Conservation (phyloP, 2,888 invertebrate species). For the Falcaria lacertinaria region DNA sequence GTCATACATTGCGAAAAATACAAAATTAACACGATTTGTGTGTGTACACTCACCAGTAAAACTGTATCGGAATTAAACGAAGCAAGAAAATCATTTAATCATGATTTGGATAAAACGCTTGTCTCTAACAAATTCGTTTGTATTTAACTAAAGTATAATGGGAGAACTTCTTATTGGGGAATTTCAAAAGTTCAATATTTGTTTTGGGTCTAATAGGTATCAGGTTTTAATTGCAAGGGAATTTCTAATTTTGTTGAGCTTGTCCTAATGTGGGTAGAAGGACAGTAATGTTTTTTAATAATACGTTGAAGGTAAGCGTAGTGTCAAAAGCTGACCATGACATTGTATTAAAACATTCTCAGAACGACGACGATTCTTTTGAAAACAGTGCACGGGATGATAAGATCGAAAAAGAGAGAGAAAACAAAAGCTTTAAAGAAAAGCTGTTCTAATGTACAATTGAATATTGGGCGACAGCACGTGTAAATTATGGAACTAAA, state of each 20-base stretch:
- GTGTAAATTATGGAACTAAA: conserved; percentile 48
- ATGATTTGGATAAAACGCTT: too few relatives aligned
- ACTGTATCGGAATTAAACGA: not conserved
- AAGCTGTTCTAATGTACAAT: conserved; percentile 28
- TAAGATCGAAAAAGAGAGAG: too few relatives aligned
- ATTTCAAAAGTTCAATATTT: conserved; percentile 6
- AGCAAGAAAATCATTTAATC: too few relatives aligned
- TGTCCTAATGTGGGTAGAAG: too few relatives aligned
- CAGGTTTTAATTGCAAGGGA: not conserved
- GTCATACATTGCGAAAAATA: conserved; percentile 48
- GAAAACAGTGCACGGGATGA: too few relatives aligned
- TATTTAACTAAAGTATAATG: conserved; percentile 11
- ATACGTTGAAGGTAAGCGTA: too few relatives aligned
- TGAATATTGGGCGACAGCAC: conserved; percentile 36
- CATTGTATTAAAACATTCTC: too few relatives aligned
- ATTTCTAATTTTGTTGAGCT: too few relatives aligned
- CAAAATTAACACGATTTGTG: conserved; percentile 24
- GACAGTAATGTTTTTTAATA: too few relatives aligned
- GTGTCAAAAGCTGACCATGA: too few relatives aligned
- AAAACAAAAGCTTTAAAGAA: not conserved
- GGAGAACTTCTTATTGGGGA: conserved; percentile 5
- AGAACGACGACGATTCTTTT: too few relatives aligned
- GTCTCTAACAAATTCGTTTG: conserved; percentile 1
- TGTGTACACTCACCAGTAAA: not conserved
- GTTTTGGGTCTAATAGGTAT: not conserved